Base-by-base conservation (phyloP, 53 echinoderm and acorn worm species). In the Patiria pectinifera region DNA sequence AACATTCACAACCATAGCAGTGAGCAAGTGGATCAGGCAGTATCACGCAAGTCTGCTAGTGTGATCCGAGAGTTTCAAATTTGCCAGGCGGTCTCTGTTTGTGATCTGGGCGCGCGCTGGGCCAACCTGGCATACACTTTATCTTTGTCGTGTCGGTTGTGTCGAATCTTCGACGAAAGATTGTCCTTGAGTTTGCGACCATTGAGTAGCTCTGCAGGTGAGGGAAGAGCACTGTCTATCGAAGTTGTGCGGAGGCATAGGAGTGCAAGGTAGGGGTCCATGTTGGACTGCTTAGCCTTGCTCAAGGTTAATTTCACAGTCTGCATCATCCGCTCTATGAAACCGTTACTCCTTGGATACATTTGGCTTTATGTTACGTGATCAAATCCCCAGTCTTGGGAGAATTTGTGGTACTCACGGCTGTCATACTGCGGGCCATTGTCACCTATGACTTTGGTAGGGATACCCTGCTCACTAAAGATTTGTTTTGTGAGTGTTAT, bases 401-500 rank as follows among this genome's bases (percentile, higher is more conserved):
- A 71, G 16, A 93, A 89, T 19, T 60, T 69, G 45, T 69, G 19
- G 72, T 48, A 93, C 74, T 93, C 82, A 14, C 59, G n/a, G 58
- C 82, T 88, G 45, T 35, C 35, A 35, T 89, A 93, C 25, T 93
- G 93, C 12, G 86, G 93, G 25, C 80, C 86, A 69, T 87, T 86
- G 59, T 93, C 93, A 80, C 93, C 79, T 4, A 93, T 48, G 13
- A 93, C 82, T 70, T 45, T 93, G 43, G 22, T 14, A 0, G 93
- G 88, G 5, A 93, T 93, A 59, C 93, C 87, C 2, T 79, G 81
- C 63, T 93, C 93, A 48, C 87, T 88, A 83, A 93, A 93, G 53
- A 82, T 82, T 44, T 82, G 61, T 48, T 88, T 93, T 3, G 75
- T 82, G 21, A 48, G 63, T 12, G 49, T 61, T 46, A 16, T 35